Base-by-base conservation (phyloP, 2,888 invertebrate species). In the Vanessa cardui region DNA sequence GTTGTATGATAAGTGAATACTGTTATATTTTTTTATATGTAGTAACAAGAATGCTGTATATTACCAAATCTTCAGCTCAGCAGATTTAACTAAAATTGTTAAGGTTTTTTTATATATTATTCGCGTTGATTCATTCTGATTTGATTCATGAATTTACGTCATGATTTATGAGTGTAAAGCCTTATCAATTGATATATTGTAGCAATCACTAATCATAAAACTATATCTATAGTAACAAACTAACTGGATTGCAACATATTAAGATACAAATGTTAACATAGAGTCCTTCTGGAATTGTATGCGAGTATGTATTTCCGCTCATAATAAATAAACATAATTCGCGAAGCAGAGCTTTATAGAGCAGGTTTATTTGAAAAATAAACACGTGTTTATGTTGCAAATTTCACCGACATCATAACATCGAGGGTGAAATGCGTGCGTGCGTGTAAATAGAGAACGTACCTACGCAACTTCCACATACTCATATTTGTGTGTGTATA, bases 311-410 rank as follows among this genome's bases (percentile, higher is more conserved):
- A 58, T 58, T 58, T 58, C 44, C 58, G 16, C 21, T 16, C 45
- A 20, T 62, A 58, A 62, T 62, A 58, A 62, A 60, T 52, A 54
- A 50, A 66, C 47, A 58, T 47, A 62, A 62, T 20, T 50, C 61
- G 61, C 47, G 18, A 60, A 21, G 33, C 16, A 47, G 15, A 26
- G 47, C 66, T 16, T n/a, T 56, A 56, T 39, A 56, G 56, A 46
- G 47, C 61, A 9, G 60, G 39, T 56, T 66, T 66, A 49, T 61
- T 56, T 62, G 62, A 58, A 66, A 62, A 62, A 62, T 66, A 66
- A 66, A 66, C 66, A 66, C 62, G 66, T 66, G 66, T 62, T 61
- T n/a, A 39, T 56, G 56, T 62, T 54, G 31, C 61, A 61, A 54
- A 33, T 46, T 66, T 54, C 33, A 31, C 39, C 33, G 54, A 18